Evolutionary conservation across 2,113 vertebrate species (phyloP), one percentile per base, ranked within the genome.

Genomic region (Petromus typicus): DNA sequence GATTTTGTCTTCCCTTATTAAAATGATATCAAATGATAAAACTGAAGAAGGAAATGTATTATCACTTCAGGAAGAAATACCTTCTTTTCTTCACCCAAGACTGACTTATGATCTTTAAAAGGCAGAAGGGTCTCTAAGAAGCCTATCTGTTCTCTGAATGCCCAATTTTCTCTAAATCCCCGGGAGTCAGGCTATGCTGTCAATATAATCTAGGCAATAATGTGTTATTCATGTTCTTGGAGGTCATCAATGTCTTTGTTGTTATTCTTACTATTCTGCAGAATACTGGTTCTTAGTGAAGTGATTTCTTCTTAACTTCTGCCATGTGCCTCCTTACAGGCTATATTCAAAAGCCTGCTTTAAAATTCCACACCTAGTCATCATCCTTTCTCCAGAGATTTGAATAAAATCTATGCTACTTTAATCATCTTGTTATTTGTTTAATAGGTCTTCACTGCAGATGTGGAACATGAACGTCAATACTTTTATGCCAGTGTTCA

Each of bases 261-360:
- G 95, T 95, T 98, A 97, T 97, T 98, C 91, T 97, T 40, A 16
- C 96, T 96, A 54, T 96, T 98, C 78, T 59, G 61, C 54, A 93
- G 96, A 97, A 98, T 98, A 98, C 98, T 96, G 97, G 95, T 95
- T 34, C 71, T 97, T 97, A 97, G 96, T 96, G 96, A 98, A 97
- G 91, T 93, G 98, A 98, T 98, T 98, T 98, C 95, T 91, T 92
- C 92, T 98, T 92, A 96, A 93, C 87, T 95, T 97, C 85, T 95
- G 94, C 94, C 61, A 64, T 0, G 0, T 96, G 71, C 97, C 64
- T 97, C 97, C 79, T 96, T 97, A 97, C 48, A 96, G 75, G 81
- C 57, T 97, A 90, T 90, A 92, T 96, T 98, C 91, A 98, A 97
- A 97, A 98, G 79, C 66, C 25, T 80, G 48, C 94, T 84, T 83